Conservation (phyloP, 23 tunicate genomes). For the Phallusia fumigata region DNA sequence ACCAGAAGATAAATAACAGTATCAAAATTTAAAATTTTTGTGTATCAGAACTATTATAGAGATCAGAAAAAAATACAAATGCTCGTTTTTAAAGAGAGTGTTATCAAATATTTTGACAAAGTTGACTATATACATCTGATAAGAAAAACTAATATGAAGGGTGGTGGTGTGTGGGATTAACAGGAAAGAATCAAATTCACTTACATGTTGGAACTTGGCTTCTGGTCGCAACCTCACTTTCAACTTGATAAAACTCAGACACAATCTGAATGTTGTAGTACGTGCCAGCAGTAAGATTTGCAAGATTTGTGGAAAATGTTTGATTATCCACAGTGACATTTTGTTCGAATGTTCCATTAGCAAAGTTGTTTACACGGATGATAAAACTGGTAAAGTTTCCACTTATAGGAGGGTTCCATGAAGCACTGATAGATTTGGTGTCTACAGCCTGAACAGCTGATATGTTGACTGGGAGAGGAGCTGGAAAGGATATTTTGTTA, state of each 20-base stretch:
- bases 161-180: too few species aligned
- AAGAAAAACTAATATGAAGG: too few species aligned
- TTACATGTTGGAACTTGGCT: constrained; percentile 10
- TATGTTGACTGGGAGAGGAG: constrained; percentile 4
- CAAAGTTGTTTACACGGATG: neutral
- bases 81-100: too few species aligned
- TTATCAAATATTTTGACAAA: too few species aligned
- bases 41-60: too few species aligned
- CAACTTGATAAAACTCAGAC: neutral
- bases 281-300: constrained; percentile 20
- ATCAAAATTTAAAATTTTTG: too few species aligned
- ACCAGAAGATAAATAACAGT: too few species aligned
- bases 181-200: too few species aligned
- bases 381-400: neutral
- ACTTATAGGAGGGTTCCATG: neutral
- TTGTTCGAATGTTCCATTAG: too few species aligned
- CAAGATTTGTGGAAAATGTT: neutral
- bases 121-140: too few species aligned
- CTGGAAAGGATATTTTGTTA: neutral
- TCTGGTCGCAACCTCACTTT: neutral
- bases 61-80: too few species aligned
- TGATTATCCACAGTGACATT: neutral
- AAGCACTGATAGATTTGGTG: neutral
- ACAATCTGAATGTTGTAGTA: neutral
- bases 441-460: neutral